Conservation (phyloP, 2,888 invertebrate genomes). For the Amorpha juglandis region DNA sequence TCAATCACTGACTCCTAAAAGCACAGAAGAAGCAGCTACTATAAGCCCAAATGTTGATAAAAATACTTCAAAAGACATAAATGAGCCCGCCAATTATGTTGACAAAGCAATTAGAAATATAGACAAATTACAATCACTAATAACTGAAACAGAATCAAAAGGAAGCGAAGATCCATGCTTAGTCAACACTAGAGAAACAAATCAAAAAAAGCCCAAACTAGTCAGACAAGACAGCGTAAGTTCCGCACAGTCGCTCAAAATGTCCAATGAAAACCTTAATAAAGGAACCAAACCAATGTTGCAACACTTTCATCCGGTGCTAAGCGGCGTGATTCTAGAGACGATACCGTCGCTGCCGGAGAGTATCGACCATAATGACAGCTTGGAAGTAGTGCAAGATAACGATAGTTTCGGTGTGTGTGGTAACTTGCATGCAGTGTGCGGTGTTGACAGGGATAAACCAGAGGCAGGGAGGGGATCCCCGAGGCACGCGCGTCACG, state of each 20-base stretch:
- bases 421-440: slow-evolving; percentile 84
- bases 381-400: slow-evolving; percentile 66
- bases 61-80: slow-evolving; percentile 15
- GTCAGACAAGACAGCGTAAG: slow-evolving; percentile 69
- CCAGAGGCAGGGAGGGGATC: slow-evolving; percentile 66
- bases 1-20: slow-evolving; percentile 43
- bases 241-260: slow-evolving; percentile 66
- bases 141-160: neutral
- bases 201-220: slow-evolving; percentile 51
- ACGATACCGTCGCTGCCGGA: slow-evolving; percentile 77
- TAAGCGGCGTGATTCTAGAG: slow-evolving; percentile 68
- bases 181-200: slow-evolving; percentile 1
- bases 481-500: slow-evolving; percentile 81
- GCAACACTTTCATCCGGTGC: slow-evolving; percentile 69
- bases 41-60: slow-evolving; percentile 18
- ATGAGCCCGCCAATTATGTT: slow-evolving; percentile 33
- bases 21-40: slow-evolving; percentile 9
- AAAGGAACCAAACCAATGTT: slow-evolving; percentile 62
- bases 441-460: slow-evolving; percentile 72
- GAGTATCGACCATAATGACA: slow-evolving; percentile 57
- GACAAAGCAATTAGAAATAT: slow-evolving; percentile 31
- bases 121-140: slow-evolving; percentile 9
- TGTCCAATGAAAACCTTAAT: slow-evolving; percentile 66
- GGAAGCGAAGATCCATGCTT: slow-evolving; percentile 8
- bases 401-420: slow-evolving; percentile 83